Base-by-base conservation (phyloP, 2,797 vertebrate species). In the Distichodus sexfasciatus region DNA sequence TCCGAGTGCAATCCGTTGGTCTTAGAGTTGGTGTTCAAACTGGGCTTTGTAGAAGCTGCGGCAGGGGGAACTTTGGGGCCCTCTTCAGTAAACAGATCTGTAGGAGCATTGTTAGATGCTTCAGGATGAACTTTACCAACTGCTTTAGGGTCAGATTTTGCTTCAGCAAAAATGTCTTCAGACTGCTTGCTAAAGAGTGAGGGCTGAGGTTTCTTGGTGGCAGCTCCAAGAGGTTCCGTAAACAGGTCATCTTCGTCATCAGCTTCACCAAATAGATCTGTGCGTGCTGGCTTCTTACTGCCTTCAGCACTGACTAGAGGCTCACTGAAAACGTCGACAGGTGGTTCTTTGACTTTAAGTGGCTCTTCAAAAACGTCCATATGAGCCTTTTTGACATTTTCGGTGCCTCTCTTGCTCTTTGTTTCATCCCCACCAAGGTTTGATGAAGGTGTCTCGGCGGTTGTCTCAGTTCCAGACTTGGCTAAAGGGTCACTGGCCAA, bases 1-100 rank as follows among this genome's bases (percentile, higher is more conserved):
- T 95, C 94, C n/a, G 87, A 88, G 23, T 81, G 86, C 71, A 96
- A 80, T 4, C 95, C 95, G 0, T 98, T 97, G 78, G 91, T 86
- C 82, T 83, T 90, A 69, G 90, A 89, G 76, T 66, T 80, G 74
- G 47, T 79, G 66, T 73, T 66, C 50, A 77, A 5, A 6, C 48
- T 72, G 26, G 76, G 35, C 44, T 57, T 73, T 14, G 50, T 17
- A 14, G 31, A 58, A n/a, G 69, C 48, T 21, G 48, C 43, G 46
- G 41, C 9, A 17, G 69, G 47, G 33, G 62, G 44, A 0, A 76
- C 40, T 44, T 31, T 17, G 19, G 77, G 9, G 0, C 80, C 81
- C 48, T 90, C 86, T 72, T 91, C 86, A 0, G 73, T 59, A 71
- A 93, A 91, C 54, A 90, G 69, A 55, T 90, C 85, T 0, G 71